Conservation (phyloP, 1,140 invertebrate species). For the Andrena cerasifolii region DNA sequence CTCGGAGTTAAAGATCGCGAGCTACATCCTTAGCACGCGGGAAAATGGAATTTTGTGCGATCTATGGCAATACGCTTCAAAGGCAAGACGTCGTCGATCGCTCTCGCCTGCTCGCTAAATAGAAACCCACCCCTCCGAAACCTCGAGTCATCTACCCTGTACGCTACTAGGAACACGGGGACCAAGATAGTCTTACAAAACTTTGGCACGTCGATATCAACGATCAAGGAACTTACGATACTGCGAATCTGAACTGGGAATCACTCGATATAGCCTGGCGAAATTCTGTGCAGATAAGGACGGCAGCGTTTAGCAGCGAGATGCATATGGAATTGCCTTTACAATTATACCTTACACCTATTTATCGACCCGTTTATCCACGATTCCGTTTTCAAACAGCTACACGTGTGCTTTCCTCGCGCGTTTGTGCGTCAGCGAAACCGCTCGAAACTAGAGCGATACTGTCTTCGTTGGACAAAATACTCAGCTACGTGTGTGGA, state of each 20-base stretch:
- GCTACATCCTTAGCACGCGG: too few species aligned
- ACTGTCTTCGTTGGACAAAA: slow-evolving; percentile 45
- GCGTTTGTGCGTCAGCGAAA: neutral
- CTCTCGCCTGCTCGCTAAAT: slow-evolving; percentile 46
- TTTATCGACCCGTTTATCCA: neutral
- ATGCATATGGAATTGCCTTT: neutral
- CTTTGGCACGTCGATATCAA: slow-evolving; percentile 56
- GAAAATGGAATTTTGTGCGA: slow-evolving; percentile 54
- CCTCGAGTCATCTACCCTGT: slow-evolving; percentile 16
- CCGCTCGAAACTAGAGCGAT: slow-evolving; percentile 19
- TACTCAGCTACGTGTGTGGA: slow-evolving; percentile 78
- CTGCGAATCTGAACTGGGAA: slow-evolving; percentile 21
- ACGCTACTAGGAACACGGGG: slow-evolving; percentile 45
- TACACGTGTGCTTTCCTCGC: neutral
- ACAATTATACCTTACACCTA: slow-evolving; percentile 11
- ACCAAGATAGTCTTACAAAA: slow-evolving; percentile 27
- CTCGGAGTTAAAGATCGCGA: too few species aligned
- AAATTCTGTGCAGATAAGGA: slow-evolving; percentile 20
- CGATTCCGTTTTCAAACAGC: neutral
- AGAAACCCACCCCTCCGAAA: slow-evolving; percentile 32
- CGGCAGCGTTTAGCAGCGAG: neutral
- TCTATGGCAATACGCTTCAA: slow-evolving; percentile 32
- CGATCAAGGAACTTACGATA: slow-evolving; percentile 48
- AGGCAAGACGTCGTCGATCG: slow-evolving; percentile 33
- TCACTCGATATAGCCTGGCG: neutral